Percentiles rank a stretch among this genome's conserved stretches.
Conservation (phyloP, 2,797 vertebrate species). For the Mus caroli region DNA sequence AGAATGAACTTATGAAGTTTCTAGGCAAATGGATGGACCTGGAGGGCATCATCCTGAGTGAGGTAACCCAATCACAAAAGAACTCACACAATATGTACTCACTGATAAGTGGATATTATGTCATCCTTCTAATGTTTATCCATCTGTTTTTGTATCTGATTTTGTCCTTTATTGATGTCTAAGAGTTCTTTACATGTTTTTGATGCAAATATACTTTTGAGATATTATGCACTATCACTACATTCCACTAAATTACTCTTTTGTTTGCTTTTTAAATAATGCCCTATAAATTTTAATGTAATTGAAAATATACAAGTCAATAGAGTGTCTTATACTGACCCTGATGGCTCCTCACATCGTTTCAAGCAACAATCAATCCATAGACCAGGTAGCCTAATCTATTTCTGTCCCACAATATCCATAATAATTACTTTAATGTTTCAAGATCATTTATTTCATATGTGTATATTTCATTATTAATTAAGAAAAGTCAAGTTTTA, state of each 20-base stretch:
- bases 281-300: not conserved
- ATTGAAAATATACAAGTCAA: not conserved
- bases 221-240: not conserved
- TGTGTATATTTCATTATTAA: not conserved
- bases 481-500: not conserved
- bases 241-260: not conserved
- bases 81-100: no score
- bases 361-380: not conserved
- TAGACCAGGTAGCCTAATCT: not conserved
- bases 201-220: not conserved
- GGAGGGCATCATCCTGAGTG: no score
- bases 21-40: no score
- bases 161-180: not conserved
- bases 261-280: not conserved
- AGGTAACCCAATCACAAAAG: no score
- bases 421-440: not conserved
- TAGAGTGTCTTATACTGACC: not conserved
- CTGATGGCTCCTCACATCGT: not conserved
- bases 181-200: not conserved
- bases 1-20: no score
- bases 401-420: not conserved
- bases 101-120: no score
- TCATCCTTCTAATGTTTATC: not conserved
- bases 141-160: not conserved
- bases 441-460: not conserved